A percentile compares a stretch with the other conserved stretches of the same genome.
Conservation (phyloP, 2,113 vertebrate genomes). For the Pterophyllum scalare region DNA sequence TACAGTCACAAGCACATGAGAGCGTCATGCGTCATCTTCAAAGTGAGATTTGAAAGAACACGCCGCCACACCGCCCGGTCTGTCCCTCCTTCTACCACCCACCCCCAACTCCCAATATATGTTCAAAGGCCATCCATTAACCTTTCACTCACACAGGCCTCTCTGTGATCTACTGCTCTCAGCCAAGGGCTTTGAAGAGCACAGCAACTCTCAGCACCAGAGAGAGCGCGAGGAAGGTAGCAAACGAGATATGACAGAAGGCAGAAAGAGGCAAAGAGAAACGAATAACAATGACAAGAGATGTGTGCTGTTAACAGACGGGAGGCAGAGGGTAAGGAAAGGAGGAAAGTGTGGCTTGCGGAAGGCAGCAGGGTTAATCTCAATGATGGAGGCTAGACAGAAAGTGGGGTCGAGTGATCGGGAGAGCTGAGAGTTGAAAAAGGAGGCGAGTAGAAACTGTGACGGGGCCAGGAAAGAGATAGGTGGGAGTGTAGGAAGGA, state of each 20-base stretch:
- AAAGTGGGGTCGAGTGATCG: constrained; percentile 9
- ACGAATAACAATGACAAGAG: constrained; percentile 32
- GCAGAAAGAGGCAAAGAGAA: constrained; percentile 13
- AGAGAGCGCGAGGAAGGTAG: constrained; percentile 21
- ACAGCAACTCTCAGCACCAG: constrained; percentile 46
- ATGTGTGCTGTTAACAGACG: constrained; percentile 16
- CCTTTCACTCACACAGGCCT: constrained; percentile 80
- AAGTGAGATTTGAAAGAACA: constrained; percentile 77
- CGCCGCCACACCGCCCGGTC: constrained; percentile 42
- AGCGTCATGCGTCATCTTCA: constrained; percentile 72
- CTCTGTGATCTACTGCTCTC: constrained; percentile 82
- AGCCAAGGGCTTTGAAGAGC: constrained; percentile 81
- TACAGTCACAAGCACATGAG: constrained; percentile 48
- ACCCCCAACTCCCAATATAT: constrained; percentile 73
- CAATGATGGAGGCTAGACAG: constrained; percentile 3
- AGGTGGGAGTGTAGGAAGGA: neutral
- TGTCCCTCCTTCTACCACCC: constrained; percentile 54
- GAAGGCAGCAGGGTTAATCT: constrained; percentile 5
- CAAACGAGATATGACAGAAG: constrained; percentile 27
- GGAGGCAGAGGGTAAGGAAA: constrained; percentile 2
- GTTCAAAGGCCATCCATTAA: constrained; percentile 87
- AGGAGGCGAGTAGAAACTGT: neutral
- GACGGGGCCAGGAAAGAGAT: constrained; percentile 1
- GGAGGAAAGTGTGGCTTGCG: constrained; percentile 23
- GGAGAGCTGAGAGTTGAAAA: neutral